A percentile compares a stretch with the other conserved stretches of the same genome.
phyloP scores from a whole-genome alignment of 2,888 invertebrate species.

The Dione juno region DNA sequence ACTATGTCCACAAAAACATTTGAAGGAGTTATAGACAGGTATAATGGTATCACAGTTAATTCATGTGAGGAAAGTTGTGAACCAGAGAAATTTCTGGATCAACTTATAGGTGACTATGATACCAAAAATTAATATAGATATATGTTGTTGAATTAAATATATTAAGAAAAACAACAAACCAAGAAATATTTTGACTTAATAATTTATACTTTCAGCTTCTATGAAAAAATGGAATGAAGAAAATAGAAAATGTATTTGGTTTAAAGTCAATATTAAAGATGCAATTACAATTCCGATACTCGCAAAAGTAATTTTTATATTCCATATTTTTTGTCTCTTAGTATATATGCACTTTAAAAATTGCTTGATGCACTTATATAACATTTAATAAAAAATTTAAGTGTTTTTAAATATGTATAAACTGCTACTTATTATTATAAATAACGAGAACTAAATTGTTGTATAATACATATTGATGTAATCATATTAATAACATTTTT shows the following conservation, averaged over 20 bases:
- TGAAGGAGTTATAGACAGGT: conserved; percentile 84
- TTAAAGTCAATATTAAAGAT: conserved; percentile 88
- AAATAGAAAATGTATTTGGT: conserved; percentile 90
- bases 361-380: background rate
- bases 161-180: background rate
- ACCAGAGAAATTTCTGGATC: conserved; percentile 72
- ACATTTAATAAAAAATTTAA: background rate
- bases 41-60: conserved; percentile 89
- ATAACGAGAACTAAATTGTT: no score
- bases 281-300: conserved; percentile 90
- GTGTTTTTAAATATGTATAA: no score
- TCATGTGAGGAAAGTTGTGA: conserved; percentile 84
- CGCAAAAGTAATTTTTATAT: conserved; percentile 81
- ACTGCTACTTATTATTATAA: no score
- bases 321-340: background rate
- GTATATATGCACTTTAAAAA: background rate
- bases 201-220: conserved; percentile 82
- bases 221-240: conserved; percentile 86
- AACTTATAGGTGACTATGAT: conserved; percentile 80
- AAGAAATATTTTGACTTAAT: background rate
- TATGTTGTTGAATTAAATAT: background rate
- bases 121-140: background rate
- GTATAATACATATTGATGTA: no score
- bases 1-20: conserved; percentile 53
- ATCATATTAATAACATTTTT: no score